Percentiles rank a stretch among this genome's conserved stretches.
These are phyloP conservation scores for Caenorhabditis brenneri DNA, from an alignment of 1,140 invertebrate genomes.

Conservation along the genomic window DNA sequence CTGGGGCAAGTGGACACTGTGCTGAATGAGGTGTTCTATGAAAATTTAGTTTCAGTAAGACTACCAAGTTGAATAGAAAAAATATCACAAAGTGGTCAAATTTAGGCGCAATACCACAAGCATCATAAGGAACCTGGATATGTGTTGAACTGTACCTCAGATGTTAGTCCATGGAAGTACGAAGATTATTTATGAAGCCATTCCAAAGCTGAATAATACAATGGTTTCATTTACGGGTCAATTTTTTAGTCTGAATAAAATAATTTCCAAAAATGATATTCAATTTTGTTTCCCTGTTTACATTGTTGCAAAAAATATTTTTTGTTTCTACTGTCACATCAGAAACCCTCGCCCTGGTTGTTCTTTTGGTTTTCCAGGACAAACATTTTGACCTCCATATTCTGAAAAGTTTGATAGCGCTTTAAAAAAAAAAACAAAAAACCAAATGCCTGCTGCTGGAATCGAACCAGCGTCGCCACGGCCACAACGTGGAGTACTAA, in stretches of 20 bases:
- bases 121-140: not conserved
- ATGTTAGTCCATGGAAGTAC: not conserved
- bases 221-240: not conserved
- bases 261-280: no score
- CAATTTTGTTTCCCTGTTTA: no score
- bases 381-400: not conserved
- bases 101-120: not conserved
- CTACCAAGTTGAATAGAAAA: no score
- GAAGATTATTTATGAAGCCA: no score
- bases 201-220: no score
- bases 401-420: not conserved
- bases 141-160: not conserved
- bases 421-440: not conserved
- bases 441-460: slow-evolving; percentile 47
- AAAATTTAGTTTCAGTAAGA: not conserved
- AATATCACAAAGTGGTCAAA: no score
- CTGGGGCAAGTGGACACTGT: not conserved
- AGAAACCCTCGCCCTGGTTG: slow-evolving; percentile 5
- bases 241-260: not conserved
- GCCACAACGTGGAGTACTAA: slow-evolving; percentile 67
- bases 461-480: slow-evolving; percentile 65
- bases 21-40: not conserved
- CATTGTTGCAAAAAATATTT: not conserved
- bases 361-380: no score
- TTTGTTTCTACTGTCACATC: no score